These are phyloP conservation scores for Todiramphus saurophagus DNA, from an alignment of 2,113 vertebrate species.

Conservation along the genomic window DNA sequence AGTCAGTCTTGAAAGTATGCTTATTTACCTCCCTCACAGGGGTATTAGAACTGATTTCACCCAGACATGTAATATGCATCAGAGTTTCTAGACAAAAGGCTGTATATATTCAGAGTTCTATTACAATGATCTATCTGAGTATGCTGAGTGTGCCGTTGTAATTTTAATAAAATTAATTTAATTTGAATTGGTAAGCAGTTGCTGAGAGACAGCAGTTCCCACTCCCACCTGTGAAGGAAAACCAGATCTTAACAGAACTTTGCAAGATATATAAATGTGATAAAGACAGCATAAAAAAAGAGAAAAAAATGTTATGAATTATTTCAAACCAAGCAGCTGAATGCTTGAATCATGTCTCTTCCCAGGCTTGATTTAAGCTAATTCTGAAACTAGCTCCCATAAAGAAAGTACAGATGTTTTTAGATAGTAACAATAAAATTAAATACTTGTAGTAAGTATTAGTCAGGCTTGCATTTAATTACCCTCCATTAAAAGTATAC, in stretches of 20 bases:
- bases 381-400: neutral
- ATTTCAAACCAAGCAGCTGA: neutral
- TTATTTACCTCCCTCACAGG: neutral
- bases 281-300: neutral
- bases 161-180: conserved; percentile 51
- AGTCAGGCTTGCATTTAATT: neutral
- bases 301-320: no score
- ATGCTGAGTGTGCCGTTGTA: neutral
- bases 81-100: neutral
- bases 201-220: conserved; percentile 14
- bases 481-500: neutral
- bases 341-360: neutral
- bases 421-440: neutral
- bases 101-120: neutral
- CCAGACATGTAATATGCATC: neutral
- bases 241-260: neutral
- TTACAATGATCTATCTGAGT: neutral
- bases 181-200: conserved; percentile 27
- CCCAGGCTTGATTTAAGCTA: neutral
- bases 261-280: neutral
- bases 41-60: neutral
- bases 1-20: neutral
- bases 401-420: neutral
- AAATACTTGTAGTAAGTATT: neutral
- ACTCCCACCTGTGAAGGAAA: conserved; percentile 12